Conservation (phyloP, 2,888 invertebrate species). For the Unio delphinus region DNA sequence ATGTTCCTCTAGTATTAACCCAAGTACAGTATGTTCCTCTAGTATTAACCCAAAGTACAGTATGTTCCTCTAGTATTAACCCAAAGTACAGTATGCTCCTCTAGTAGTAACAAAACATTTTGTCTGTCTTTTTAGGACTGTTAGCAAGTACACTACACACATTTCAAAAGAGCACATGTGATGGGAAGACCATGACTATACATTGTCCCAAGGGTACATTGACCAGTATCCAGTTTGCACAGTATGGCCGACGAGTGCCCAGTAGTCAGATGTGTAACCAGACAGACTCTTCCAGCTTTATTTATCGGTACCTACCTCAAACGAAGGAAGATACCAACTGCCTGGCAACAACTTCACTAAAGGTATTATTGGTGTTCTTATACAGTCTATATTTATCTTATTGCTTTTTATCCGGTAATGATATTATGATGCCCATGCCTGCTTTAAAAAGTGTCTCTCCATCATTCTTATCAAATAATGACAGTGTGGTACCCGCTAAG, state of each 20-base stretch:
- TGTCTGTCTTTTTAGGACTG: constrained; percentile 78
- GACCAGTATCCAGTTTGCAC: constrained; percentile 91
- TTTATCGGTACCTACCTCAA: constrained; percentile 11
- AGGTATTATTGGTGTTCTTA: constrained; percentile 65
- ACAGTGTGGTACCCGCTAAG: too few relatives aligned
- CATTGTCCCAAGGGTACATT: constrained; percentile 93
- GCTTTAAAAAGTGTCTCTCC: too few relatives aligned
- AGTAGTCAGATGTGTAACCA: constrained; percentile 62
- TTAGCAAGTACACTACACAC: constrained; percentile 91
- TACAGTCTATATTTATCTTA: too few relatives aligned
- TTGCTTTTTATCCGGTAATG: too few relatives aligned
- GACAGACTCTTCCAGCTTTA: constrained; percentile 10
- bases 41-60: too few relatives aligned
- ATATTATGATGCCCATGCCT: too few relatives aligned
- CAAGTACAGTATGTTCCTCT: too few relatives aligned
- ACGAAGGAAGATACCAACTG: constrained; percentile 61
- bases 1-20: too few relatives aligned
- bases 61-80: too few relatives aligned
- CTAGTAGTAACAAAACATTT: too few relatives aligned
- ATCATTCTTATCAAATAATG: too few relatives aligned
- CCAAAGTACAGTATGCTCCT: too few relatives aligned
- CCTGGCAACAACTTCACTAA: constrained; percentile 59
- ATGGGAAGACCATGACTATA: constrained; percentile 88
- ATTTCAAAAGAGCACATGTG: constrained; percentile 92
- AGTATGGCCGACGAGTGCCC: constrained; percentile 83